Evolutionary conservation across 2,113 vertebrate species (phyloP), one percentile per base, ranked within the genome.

Genomic region (Dasyornis broadbenti): DNA sequence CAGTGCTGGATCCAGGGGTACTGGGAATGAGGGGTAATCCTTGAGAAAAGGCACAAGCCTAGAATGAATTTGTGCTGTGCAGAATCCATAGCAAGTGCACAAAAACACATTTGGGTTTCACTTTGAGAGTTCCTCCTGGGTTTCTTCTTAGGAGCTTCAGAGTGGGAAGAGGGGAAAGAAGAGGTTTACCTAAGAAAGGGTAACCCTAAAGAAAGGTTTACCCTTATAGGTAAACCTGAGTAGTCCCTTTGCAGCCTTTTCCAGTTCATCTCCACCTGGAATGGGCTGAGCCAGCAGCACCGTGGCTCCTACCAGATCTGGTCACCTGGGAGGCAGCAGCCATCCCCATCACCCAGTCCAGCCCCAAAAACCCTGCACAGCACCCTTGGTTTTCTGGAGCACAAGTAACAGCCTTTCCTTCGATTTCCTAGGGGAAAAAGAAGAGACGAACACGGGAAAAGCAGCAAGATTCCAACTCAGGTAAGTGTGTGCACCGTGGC

Each of bases 381-480:
- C 63, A 52, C n/a, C 28, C 50, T n/a, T 0, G 0, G 4, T 37
- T n/a, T 52, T 53, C 71, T 21, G 24, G 78, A 57, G 37, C 45
- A 16, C 2, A 5, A 64, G 37, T 89, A 49, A 95, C 4, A 0
- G 80, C 44, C 47, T 76, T 69, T n/a, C 42, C 53, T 92, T 87
- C 92, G 44, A 31, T 89, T 89, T 80, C 59, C 81, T 50, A 99
- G 99, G 99, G 99, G 57, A 99, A 99, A 96, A 99, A 99, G 98
- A 99, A 99, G 97, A 98, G 99, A 95, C 98, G 99, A 82, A 99
- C 99, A 97, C 97, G 99, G 94, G 99, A 99, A 95, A 99, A 99
- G 97, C 98, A 99, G 94, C 99, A 99, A 95, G 99, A 99, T 97
- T 99, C 99, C 94, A 98, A 92, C 87, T 97, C 99, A 98, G 99